Percentiles rank a stretch among this genome's conserved stretches.
These are phyloP conservation scores for Lonchura striata DNA, from an alignment of 2,113 vertebrate genomes.

Conservation along the genomic window DNA sequence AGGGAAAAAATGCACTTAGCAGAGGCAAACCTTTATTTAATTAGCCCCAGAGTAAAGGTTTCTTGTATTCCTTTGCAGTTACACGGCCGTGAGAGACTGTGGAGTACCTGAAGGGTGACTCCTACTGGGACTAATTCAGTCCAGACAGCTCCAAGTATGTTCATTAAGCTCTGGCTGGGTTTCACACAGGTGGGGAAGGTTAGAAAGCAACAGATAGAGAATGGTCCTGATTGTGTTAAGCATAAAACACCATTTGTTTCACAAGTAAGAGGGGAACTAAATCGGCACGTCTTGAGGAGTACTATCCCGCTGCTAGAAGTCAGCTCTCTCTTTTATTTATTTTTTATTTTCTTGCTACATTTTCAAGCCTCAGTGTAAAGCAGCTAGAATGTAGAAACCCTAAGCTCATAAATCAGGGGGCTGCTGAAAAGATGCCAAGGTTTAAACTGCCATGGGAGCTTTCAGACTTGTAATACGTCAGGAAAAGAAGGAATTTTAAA, in stretches of 20 bases:
- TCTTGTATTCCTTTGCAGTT: conserved; percentile 70
- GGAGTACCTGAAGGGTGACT: conserved; percentile 85
- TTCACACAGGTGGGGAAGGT: conserved; percentile 89
- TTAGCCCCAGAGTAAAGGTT: conserved; percentile 72
- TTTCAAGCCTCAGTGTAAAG: conserved; percentile 28
- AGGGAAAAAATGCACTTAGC: conserved; percentile 4
- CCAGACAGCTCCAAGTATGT: conserved; percentile 90
- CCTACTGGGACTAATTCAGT: conserved; percentile 95
- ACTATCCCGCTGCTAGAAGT: conserved; percentile 15
- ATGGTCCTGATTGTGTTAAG: conserved; percentile 88
- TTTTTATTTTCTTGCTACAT: conserved; percentile 37
- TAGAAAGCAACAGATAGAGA: conserved; percentile 86
- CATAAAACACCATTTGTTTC: conserved; percentile 94
- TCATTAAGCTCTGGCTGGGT: conserved; percentile 90
- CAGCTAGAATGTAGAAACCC: conserved; percentile 21
- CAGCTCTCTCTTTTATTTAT: conserved; percentile 27
- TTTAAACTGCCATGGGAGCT: neutral
- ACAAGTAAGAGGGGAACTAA: conserved; percentile 44
- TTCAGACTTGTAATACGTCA: neutral
- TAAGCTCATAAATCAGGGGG: conserved; percentile 41
- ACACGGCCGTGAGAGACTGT: conserved; percentile 49
- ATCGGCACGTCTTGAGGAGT: conserved; percentile 34
- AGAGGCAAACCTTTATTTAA: conserved; percentile 73
- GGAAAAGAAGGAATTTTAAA: conserved; percentile 50
- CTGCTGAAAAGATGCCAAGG: conserved; percentile 55